Evolutionary conservation across 53 echinoderm and acorn worm species (phyloP), one percentile per base, ranked within the genome.

Genomic region (Patiria pectinifera): DNA sequence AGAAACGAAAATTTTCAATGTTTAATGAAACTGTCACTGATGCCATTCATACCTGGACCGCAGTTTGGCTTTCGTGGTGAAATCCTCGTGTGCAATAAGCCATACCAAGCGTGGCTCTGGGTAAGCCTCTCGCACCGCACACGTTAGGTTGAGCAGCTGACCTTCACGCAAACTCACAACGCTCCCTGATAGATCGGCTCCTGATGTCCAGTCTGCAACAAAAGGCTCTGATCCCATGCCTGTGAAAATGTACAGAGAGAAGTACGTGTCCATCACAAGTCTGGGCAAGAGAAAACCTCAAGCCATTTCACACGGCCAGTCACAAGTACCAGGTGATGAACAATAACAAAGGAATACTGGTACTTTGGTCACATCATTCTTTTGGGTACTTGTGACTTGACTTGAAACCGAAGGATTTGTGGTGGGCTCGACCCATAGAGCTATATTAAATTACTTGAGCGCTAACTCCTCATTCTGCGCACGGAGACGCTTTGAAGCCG

Each of bases 21-120:
- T 53, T 1, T 6, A 53, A 53, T 53, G 8, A 5, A 53, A 53
- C 6, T 53, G 8, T 15, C 66, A 66, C 0, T 16, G 66, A 60
- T 60, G 9, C 0, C 0, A 60, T 60, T 8, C 8, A 70, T 82
- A 82, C 82, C 82, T 82, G 82, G 58, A 58, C 60, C 15, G 16
- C 15, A 82, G 21, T 82, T 82, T 82, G 24, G 88, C 61, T 6
- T 89, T 43, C 9, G 26, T n/a, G 5, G 81, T 90, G 69, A 11
- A 46, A 46, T 48, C 24, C 19, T 80, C 16, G 0, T 90, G 46
- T 45, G 82, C 90, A 22, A 90, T 11, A 16, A 80, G 10, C 90
- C 90, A 90, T 61, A 18, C 14, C 46, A 90, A 66, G 48, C 21
- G 16, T 23, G 90, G 90, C 62, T 80, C 69, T 25, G 90, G 90